phyloP scores from a whole-genome alignment of 2,888 invertebrate genomes.

The Adineta ricciae region DNA sequence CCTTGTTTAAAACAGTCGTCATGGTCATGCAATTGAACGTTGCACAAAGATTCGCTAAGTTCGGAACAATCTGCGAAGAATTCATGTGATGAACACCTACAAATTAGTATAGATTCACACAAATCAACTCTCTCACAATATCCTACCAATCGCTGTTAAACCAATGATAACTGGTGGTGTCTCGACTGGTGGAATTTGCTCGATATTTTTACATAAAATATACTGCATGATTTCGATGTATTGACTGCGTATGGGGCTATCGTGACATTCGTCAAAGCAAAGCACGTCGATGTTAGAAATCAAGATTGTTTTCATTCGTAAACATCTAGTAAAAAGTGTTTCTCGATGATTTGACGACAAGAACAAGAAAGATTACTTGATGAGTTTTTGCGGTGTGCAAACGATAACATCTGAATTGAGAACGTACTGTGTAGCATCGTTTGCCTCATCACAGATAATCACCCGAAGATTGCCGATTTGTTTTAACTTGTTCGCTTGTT shows the following conservation, averaged over 20 bases:
- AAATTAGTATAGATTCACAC: neutral
- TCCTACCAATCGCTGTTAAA: neutral
- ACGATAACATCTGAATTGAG: neutral
- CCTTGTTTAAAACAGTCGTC: neutral
- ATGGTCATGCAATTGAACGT: neutral
- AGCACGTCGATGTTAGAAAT: neutral
- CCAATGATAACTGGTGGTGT: neutral
- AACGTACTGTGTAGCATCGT: neutral
- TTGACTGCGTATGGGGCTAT: neutral
- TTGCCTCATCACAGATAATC: neutral
- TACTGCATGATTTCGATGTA: neutral
- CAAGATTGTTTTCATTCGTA: neutral
- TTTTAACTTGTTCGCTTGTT: neutral
- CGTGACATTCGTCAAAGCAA: neutral
- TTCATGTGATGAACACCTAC: neutral
- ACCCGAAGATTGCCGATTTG: neutral
- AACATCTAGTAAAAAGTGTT: neutral
- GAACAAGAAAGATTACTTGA: neutral
- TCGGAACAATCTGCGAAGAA: neutral
- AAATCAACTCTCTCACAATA: too few species aligned
- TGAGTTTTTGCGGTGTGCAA: constrained; percentile 6
- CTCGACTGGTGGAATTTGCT: neutral
- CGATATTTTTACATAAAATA: neutral
- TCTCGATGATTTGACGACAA: neutral
- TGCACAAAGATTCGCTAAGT: neutral